Evolutionary conservation across 1,140 invertebrate species (phyloP).

Genomic region (Lepeophtheirus salmonis): DNA sequence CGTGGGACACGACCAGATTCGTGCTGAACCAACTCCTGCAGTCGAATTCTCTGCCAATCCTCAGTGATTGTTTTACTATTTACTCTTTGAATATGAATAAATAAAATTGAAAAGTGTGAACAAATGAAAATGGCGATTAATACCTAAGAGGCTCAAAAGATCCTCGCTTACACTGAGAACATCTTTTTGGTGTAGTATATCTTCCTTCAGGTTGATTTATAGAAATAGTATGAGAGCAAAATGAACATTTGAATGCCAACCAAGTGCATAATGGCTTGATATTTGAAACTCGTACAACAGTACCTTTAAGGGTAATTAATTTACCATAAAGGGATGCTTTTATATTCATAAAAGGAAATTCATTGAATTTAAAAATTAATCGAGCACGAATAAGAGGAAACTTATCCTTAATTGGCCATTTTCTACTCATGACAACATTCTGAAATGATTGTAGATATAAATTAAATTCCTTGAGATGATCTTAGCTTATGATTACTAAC

Average conservation of each 20-base stretch:
- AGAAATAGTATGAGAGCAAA: slow-evolving; percentile 42
- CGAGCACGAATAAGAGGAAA: neutral
- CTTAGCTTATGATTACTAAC: neutral
- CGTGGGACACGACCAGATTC: slow-evolving; percentile 57
- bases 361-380: neutral
- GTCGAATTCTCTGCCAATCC: slow-evolving; percentile 55
- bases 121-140: slow-evolving; percentile 5
- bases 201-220: slow-evolving; percentile 40
- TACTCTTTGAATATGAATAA: slow-evolving; percentile 28
- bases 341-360: neutral
- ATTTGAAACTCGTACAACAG: slow-evolving; percentile 59
- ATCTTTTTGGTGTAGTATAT: slow-evolving; percentile 36
- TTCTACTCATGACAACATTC: neutral
- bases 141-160: neutral
- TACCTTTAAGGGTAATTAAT: slow-evolving; percentile 43
- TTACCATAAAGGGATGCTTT: neutral
- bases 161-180: slow-evolving; percentile 25
- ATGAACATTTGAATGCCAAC: slow-evolving; percentile 54
- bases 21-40: slow-evolving; percentile 48
- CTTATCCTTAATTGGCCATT: neutral
- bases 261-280: slow-evolving; percentile 49
- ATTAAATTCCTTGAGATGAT: neutral
- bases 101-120: neutral
- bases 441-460: neutral
- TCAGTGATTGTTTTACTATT: slow-evolving; percentile 49